Evolutionary conservation across 2,888 invertebrate genomes (phyloP).

Genomic region (Corbicula japonica): DNA sequence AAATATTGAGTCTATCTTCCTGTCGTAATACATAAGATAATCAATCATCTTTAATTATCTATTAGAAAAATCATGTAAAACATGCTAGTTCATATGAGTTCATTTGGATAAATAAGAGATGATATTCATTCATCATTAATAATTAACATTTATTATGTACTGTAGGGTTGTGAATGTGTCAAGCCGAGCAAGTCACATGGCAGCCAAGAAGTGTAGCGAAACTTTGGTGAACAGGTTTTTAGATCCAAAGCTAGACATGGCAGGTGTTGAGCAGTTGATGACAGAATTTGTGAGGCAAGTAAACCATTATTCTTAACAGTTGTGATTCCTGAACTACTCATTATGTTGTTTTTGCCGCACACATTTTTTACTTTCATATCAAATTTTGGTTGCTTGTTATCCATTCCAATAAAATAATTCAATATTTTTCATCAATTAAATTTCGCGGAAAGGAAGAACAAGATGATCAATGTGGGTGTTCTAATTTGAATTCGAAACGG

Average conservation of each 20-base stretch:
- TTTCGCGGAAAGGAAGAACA: too few species aligned
- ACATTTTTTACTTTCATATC: too few species aligned
- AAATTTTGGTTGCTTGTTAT: too few species aligned
- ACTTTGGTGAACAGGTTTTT: slow-evolving; percentile 79
- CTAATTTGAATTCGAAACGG: too few species aligned
- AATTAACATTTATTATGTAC: background rate
- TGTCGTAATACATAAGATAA: background rate
- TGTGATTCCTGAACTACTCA: too few species aligned
- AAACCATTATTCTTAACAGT: too few species aligned
- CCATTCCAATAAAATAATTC: too few species aligned
- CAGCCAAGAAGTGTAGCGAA: slow-evolving; percentile 83
- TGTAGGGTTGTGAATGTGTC: slow-evolving; percentile 91
- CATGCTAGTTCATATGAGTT: background rate
- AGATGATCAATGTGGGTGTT: too few species aligned
- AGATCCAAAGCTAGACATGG: slow-evolving; percentile 89
- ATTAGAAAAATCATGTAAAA: background rate
- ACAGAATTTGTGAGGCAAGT: slow-evolving; percentile 89
- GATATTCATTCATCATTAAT: background rate
- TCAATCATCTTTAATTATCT: background rate
- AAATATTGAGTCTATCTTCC: too few species aligned
- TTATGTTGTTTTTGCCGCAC: too few species aligned
- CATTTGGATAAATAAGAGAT: background rate
- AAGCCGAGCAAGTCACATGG: slow-evolving; percentile 90
- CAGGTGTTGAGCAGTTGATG: slow-evolving; percentile 89
- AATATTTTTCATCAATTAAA: too few species aligned